Base-by-base conservation (phyloP, 2,888 invertebrate species). In the Laothoe populi region DNA sequence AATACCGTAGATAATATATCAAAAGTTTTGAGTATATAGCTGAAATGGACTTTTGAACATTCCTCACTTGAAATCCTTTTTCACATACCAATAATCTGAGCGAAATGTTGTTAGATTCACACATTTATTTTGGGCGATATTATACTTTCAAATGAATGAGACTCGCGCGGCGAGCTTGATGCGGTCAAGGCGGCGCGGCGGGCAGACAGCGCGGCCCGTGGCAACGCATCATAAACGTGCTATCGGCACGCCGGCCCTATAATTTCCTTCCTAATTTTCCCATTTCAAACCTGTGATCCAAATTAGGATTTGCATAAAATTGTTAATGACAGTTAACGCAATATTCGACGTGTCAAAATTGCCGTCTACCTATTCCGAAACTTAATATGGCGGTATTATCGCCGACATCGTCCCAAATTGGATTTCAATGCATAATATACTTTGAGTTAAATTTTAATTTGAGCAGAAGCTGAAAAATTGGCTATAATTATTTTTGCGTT, bases 271-370 rank as follows among this genome's bases (percentile, higher is more conserved):
- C 87, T 87, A 87, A 88, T 87, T 86, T 86, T 75, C 80, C 83
- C 86, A 85, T 83, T 88, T 84, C 81, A 81, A 86, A 83, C 79
- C 83, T 80, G 83, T 83, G 86, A 86, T 88, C 83, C 85, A 82
- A 84, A 84, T 88, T 86, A 79, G 80, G 85, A 89, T 90, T 89
- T 89, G 90, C 90, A 90, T 90, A 88, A 88, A 89, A 87, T 88
- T 86, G 86, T 83, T 90, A 87, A 90, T 87, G 84, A 82, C 84
- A 84, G 84, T 82, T 84, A 84, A 83, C 82, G 83, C 79, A 80
- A 82, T 82, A 81, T 85, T 81, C 82, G 77, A 86, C 79, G 87
- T 86, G 87, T 88, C 79, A 87, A 86, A 86, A 87, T 86, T 83
- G 79, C 78, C 77, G 70, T 79, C 79, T 83, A 78, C 80, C 81